A percentile compares a stretch with the other conserved stretches of the same genome.
These are phyloP conservation scores for Saccostrea echinata DNA, from an alignment of 1,140 invertebrate genomes.

Conservation along the genomic window DNA sequence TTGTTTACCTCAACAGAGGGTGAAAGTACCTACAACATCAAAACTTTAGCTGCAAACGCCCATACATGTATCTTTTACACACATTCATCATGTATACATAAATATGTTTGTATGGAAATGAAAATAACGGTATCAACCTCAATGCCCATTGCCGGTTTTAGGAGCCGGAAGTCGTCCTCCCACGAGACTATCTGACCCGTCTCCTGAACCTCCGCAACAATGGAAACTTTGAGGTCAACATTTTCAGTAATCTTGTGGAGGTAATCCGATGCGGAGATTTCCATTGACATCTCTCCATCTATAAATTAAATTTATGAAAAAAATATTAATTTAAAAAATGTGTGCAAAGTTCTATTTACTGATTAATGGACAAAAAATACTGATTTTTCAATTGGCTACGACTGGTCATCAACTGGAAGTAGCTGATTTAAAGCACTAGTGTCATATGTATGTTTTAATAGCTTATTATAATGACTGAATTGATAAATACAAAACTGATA, in stretches of 20 bases:
- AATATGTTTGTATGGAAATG: not conserved
- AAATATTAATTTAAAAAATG: no score
- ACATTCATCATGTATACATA: not conserved
- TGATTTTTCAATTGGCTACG: no score
- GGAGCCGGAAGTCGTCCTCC: constrained; percentile 56
- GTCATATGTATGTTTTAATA: no score
- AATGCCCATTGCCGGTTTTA: constrained; percentile 52
- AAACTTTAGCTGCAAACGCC: not conserved
- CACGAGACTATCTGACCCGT: constrained; percentile 51
- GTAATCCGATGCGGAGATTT: constrained; percentile 45
- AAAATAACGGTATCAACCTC: constrained; percentile 41
- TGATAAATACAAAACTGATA: no score
- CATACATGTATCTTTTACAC: not conserved
- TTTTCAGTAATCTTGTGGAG: constrained; percentile 51
- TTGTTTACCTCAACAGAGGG: constrained; percentile 1
- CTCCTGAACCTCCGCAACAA: constrained; percentile 46
- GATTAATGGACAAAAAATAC: no score
- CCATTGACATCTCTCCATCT: constrained; percentile 58
- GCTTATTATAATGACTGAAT: no score
- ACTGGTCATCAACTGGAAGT: no score
- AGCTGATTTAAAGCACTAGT: no score
- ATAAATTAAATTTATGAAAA: no score
- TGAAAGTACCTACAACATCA: not conserved
- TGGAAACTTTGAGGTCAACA: constrained; percentile 52
- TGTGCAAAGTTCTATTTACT: no score